Evolutionary conservation across 2,113 vertebrate genomes (phyloP), one percentile per base, ranked within the genome.

Genomic region (Engraulis encrasicolus): DNA sequence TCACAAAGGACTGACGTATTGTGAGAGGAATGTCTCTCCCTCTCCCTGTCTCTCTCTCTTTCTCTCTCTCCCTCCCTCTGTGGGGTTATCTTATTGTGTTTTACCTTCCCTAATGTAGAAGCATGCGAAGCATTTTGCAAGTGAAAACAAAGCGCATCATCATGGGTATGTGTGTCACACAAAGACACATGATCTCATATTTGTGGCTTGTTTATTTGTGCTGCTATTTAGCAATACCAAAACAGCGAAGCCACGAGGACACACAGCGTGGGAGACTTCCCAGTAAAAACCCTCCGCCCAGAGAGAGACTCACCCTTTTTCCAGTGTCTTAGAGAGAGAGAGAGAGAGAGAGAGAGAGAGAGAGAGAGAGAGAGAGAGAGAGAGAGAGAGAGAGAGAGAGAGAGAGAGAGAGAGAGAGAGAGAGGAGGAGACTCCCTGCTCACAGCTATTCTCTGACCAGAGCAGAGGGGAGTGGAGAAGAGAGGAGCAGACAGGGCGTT

Each of bases 1-100:
- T 31, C 66, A 74, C 66, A 74, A 34, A 74, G 31, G 66, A 74
- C 66, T 74, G 66, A 74, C 66, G 66, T 31, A 74, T 31, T 6
- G 66, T 74, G 31, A 74, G 66, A 34, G 66, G 66, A 74, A 74
- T 74, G 66, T 74, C 27, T 36, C 12, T 34, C 11, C 34, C 27
- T 34, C 27, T 71, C 11, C 17, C 11, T 71, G 23, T 31, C 9
- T 71, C 23, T 71, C 9, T 71, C 23, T 61, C n/a, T 61, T 20
- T 61, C 3, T 58, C 1, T 58, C n/a, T 66, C 27, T 74, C 31
- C 12, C 34, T 34, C 34, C 31, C 4, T 12, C 15, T n/a, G n/a
- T n/a, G n/a, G n/a, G n/a, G n/a, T n/a, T n/a, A n/a, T n/a, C n/a
- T n/a, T n/a, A n/a, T 0, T 17, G 27, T 23, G 7, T 66, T 31